Evolutionary conservation across 2,888 invertebrate species (phyloP).

Genomic region (Deilephila elpenor): DNA sequence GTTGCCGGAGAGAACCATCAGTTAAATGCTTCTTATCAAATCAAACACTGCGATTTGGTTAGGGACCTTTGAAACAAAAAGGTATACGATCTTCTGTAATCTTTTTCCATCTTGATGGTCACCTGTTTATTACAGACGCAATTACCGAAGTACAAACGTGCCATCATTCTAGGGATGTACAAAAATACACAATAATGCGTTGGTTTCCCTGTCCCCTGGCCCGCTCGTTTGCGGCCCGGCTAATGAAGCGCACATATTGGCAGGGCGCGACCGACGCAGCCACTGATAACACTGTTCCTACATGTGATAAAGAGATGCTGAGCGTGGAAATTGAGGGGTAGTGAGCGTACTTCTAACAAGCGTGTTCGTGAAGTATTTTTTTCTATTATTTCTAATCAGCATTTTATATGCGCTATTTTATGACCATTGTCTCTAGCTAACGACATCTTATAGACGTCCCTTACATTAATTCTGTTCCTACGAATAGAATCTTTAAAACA

Average conservation of each 20-base stretch:
- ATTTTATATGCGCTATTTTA: no score
- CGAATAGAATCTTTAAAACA: no score
- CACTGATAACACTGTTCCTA: conserved; percentile 38
- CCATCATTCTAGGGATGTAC: conserved; percentile 56
- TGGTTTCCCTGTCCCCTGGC: conserved; percentile 63
- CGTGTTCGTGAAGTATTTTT: neutral
- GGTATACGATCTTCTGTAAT: no score
- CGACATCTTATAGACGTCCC: no score
- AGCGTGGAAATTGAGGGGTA: conserved; percentile 1
- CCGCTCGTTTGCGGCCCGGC: conserved; percentile 69
- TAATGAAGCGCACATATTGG: conserved; percentile 80
- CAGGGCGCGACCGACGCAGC: conserved; percentile 65
- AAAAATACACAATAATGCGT: conserved; percentile 63
- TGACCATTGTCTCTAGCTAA: no score
- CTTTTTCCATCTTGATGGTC: no score
- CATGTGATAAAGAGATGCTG: conserved; percentile 37
- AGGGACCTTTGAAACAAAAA: no score
- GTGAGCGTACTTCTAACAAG: neutral
- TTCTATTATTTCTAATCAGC: no score
- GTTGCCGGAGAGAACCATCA: no score
- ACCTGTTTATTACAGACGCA: conserved; percentile 64
- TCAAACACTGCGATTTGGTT: no score
- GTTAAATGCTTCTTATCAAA: neutral
- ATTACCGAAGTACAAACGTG: conserved; percentile 41
- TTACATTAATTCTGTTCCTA: no score